Conservation (phyloP, 2,113 vertebrate species). For the Pandion haliaetus region DNA sequence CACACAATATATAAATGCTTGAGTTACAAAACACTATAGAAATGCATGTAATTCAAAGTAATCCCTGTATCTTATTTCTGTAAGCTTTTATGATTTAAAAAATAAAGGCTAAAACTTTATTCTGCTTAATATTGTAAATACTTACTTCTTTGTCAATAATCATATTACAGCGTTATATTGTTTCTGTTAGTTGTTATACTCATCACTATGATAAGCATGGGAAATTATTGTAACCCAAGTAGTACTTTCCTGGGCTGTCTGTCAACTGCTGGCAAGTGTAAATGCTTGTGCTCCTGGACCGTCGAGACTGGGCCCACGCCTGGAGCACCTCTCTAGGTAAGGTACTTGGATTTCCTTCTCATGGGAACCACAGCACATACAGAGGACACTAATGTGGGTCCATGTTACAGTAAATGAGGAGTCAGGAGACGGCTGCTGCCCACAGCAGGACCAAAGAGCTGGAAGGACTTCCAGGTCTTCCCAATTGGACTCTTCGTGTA, state of each 20-base stretch:
- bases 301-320: fast-evolving
- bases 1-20: not conserved
- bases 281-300: not conserved
- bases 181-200: not conserved
- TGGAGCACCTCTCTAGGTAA: not conserved
- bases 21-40: not conserved
- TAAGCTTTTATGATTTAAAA: not conserved
- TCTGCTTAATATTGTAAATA: not conserved
- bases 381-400: not conserved
- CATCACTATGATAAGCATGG: not conserved
- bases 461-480: not conserved
- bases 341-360: not conserved
- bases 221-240: not conserved
- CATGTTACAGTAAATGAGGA: not conserved
- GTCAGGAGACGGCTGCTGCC: not conserved
- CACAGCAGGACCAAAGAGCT: not conserved
- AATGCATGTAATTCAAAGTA: not conserved
- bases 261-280: not conserved
- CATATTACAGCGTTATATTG: not conserved
- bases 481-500: not conserved
- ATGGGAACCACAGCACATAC: not conserved
- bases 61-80: not conserved
- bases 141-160: not conserved
- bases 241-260: not conserved
- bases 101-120: not conserved